Percentiles rank a stretch among this genome's conserved stretches.
Evolutionary conservation across 2,888 invertebrate species (phyloP).

Genomic region (Cataglyphis altisquamis): DNA sequence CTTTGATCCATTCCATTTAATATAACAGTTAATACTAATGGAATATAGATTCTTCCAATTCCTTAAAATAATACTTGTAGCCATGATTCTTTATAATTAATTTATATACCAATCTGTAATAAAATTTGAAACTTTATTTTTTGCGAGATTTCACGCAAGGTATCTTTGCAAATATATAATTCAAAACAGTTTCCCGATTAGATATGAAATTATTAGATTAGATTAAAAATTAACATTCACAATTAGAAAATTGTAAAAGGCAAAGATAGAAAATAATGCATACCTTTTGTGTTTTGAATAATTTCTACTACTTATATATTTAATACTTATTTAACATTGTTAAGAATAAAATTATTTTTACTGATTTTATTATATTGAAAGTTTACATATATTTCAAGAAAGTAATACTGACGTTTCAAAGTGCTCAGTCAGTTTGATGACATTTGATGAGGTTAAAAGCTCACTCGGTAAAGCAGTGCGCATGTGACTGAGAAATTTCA

Average conservation of each 20-base stretch:
- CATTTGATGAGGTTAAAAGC: not conserved
- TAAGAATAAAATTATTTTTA: not conserved
- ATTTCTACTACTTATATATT: not conserved
- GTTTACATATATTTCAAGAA: not conserved
- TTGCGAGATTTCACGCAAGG: not conserved
- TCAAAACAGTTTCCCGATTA: not conserved
- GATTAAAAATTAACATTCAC: constrained; percentile 4
- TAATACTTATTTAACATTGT: not conserved
- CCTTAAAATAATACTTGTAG: constrained; percentile 60
- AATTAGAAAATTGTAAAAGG: not conserved
- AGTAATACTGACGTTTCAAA: not conserved
- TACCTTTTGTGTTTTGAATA: not conserved
- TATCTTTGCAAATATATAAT: not conserved
- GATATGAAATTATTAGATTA: constrained; percentile 1
- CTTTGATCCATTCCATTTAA: constrained; percentile 48
- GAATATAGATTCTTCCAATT: constrained; percentile 64
- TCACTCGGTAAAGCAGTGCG: not conserved
- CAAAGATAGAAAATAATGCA: not conserved
- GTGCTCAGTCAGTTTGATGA: not conserved
- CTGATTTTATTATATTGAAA: not conserved
- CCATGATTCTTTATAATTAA: constrained; percentile 66
- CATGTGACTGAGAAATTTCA: not conserved
- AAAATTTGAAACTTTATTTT: not conserved
- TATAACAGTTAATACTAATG: constrained; percentile 36
- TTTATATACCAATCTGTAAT: constrained; percentile 26